phyloP scores from a whole-genome alignment of 2,113 vertebrate species.

The Kryptolebias marmoratus region DNA sequence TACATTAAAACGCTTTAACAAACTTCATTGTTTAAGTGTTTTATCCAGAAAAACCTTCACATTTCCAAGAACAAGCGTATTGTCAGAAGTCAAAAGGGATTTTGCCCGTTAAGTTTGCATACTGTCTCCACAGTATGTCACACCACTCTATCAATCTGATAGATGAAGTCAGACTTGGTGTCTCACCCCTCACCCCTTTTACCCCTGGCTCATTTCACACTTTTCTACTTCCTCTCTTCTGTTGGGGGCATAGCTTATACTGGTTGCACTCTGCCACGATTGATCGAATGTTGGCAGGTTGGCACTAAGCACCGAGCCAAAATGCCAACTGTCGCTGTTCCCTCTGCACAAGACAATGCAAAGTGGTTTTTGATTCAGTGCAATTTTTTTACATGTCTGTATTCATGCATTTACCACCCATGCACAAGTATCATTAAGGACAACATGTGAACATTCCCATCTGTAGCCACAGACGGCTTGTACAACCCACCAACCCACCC shows the following conservation, averaged over 20 bases:
- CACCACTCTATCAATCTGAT: conserved; percentile 44
- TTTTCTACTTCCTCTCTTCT: conserved; percentile 38
- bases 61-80: not conserved
- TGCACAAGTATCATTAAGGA: not conserved
- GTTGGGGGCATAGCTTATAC: conserved; percentile 30
- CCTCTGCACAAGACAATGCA: not conserved
- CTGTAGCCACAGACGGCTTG: conserved; percentile 36
- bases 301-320: not conserved
- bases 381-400: not conserved
- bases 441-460: conserved; percentile 34
- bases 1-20: no score
- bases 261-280: not conserved
- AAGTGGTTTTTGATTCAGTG: not conserved
- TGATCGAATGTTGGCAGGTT: not conserved
- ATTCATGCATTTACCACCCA: not conserved
- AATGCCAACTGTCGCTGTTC: conserved; percentile 4
- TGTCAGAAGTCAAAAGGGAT: not conserved
- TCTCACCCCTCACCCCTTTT: conserved; percentile 14
- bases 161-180: conserved; percentile 40
- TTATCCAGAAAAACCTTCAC: not conserved
- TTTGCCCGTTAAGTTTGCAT: conserved; percentile 20
- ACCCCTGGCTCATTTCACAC: conserved; percentile 69
- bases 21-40: not conserved
- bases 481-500: not conserved
- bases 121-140: conserved; percentile 37